Percentiles rank a stretch among this genome's conserved stretches.
These are phyloP conservation scores for Takifugu bimaculatus DNA, from an alignment of 2,113 vertebrate species.

Conservation along the genomic window DNA sequence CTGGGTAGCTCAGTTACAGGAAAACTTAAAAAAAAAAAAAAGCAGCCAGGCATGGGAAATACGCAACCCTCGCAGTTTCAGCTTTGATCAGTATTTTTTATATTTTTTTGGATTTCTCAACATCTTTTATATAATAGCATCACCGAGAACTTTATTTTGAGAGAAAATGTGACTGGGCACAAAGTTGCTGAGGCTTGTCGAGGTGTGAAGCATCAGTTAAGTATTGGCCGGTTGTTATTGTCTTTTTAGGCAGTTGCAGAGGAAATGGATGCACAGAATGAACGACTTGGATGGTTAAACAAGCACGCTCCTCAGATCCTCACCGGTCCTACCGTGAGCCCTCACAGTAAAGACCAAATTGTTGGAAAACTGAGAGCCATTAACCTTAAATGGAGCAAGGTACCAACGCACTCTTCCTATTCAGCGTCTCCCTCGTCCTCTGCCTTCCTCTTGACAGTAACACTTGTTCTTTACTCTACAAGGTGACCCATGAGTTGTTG, in stretches of 20 bases:
- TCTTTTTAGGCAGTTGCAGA: conserved; percentile 74
- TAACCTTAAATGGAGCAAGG: conserved; percentile 87
- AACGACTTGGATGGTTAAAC: conserved; percentile 86
- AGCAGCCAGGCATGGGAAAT: too few species aligned
- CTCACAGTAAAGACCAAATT: conserved; percentile 79
- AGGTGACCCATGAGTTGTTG: conserved; percentile 81
- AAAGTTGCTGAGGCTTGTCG: not conserved
- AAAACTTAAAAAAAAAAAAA: too few species aligned
- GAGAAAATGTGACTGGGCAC: too few species aligned
- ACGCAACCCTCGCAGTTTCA: too few species aligned
- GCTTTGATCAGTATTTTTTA: not conserved
- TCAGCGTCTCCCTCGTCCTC: not conserved
- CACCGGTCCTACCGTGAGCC: conserved; percentile 73
- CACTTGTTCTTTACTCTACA: not conserved
- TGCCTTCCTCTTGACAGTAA: not conserved
- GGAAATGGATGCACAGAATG: conserved; percentile 81
- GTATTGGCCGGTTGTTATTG: too few species aligned
- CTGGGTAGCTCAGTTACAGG: conserved; percentile 9
- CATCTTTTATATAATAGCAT: not conserved
- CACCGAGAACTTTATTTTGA: not conserved
- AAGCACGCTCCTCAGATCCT: conserved; percentile 81
- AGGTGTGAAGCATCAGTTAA: not conserved
- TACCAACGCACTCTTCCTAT: conserved; percentile 20
- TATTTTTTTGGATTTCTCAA: too few species aligned
- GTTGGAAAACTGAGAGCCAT: conserved; percentile 76